Percentiles rank a stretch among this genome's conserved stretches.
Evolutionary conservation across 92 coral and sea anemone genomes (phyloP).

Genomic region (Isaurus tuberculatus): DNA sequence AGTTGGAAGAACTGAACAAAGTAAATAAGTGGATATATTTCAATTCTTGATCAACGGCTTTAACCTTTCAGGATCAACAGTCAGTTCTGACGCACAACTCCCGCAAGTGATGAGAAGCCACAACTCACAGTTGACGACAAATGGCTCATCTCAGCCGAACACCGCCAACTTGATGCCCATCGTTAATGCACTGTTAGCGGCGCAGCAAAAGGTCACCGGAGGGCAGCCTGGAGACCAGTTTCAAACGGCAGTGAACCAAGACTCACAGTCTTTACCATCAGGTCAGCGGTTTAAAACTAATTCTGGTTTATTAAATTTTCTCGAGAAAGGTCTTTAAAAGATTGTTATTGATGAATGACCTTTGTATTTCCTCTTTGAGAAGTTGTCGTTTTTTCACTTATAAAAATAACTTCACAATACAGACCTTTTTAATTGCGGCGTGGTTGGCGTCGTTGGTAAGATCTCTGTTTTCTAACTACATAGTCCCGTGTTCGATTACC

Average conservation of each 20-base stretch:
- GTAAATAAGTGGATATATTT: too few species aligned
- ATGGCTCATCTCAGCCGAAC: conserved; percentile 17
- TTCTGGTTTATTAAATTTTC: background rate
- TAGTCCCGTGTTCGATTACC: too few species aligned
- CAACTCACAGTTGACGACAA: conserved; percentile 12
- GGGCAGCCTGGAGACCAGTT: conserved; percentile 39
- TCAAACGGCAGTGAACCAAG: conserved; percentile 8
- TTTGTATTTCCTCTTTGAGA: too few species aligned
- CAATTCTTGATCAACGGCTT: too few species aligned
- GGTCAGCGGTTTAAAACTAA: conserved; percentile 18
- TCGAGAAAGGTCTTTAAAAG: too few species aligned
- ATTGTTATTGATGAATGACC: too few species aligned
- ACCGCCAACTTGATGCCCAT: conserved; percentile 31
- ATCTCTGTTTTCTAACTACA: too few species aligned
- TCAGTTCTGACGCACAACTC: conserved; percentile 36
- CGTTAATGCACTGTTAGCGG: conserved; percentile 29
- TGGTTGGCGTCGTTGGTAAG: too few species aligned
- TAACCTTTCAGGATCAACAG: conserved; percentile 29
- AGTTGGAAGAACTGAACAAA: too few species aligned
- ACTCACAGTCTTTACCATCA: conserved; percentile 6
- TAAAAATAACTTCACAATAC: too few species aligned
- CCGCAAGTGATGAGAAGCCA: conserved; percentile 43
- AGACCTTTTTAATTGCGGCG: too few species aligned
- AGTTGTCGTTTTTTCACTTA: too few species aligned
- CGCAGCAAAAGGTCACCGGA: conserved; percentile 40